Conservation (phyloP, 2,113 vertebrate species). For the Theristicus caerulescens region DNA sequence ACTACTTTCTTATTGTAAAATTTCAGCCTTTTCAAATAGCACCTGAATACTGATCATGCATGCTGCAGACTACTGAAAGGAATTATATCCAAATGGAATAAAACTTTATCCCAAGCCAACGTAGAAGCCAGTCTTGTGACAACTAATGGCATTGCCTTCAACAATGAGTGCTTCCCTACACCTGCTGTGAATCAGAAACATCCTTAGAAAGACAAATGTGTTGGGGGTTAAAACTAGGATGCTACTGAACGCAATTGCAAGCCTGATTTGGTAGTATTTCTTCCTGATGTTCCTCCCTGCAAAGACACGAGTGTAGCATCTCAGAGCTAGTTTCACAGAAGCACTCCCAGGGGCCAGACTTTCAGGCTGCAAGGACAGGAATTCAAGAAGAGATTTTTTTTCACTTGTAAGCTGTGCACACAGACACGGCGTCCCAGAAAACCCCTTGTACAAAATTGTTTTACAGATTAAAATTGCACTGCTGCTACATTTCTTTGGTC, state of each 20-base stretch:
- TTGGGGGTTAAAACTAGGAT: neutral
- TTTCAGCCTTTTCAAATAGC: neutral
- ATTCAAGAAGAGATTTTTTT: neutral
- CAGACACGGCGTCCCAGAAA: neutral
- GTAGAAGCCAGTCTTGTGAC: neutral
- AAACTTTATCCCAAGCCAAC: neutral
- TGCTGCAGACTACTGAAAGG: neutral
- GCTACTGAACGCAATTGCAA: neutral
- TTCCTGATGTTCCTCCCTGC: neutral
- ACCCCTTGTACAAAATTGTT: neutral
- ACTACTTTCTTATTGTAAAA: neutral
- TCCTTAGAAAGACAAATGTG: neutral
- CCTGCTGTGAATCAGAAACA: neutral
- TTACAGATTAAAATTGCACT: neutral
- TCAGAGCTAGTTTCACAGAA: neutral
- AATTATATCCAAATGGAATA: neutral
- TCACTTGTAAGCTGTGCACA: neutral
- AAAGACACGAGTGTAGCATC: neutral
- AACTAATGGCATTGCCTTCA: neutral
- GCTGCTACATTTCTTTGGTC: neutral
- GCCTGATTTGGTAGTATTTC: neutral
- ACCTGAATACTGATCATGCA: neutral
- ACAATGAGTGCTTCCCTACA: neutral
- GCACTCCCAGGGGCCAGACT: neutral
- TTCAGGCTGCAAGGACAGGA: neutral